Evolutionary conservation across 2,888 invertebrate species (phyloP), one percentile per base, ranked within the genome.

Genomic region (Yponomeuta malinellus): DNA sequence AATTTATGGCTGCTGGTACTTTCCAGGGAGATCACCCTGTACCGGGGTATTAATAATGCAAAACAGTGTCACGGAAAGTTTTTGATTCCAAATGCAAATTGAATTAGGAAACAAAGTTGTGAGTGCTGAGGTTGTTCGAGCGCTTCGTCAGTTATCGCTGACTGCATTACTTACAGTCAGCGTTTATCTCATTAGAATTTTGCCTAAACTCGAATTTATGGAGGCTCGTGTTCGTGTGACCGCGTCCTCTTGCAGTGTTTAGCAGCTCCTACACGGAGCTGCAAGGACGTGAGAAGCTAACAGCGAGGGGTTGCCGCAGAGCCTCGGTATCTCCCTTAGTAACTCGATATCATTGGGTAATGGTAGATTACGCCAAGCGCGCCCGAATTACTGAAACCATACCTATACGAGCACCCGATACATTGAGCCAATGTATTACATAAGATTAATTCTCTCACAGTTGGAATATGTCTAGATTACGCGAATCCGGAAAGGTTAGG

Each of bases 31-130:
- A 91, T 91, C 90, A 89, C 85, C 88, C 87, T 82, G 86, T 84
- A 85, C 86, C 84, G 84, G 88, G 89, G 88, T 90, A 91, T 91
- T 92, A 92, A 90, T 92, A 92, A 92, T 92, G 92, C 91, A 92
- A 92, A 92, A 92, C 91, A 91, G 90, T 92, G 92, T 92, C 91
- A 91, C 90, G 87, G 83, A 87, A 92, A 92, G 90, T 91, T 91
- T 91, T 90, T 87, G 91, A 90, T 90, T 92, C 87, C 83, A 82
- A 88, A 92, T 90, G 89, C 88, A 91, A 91, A 92, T 91, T 86
- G 83, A 87, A 90, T 92, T 90, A 91, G 87, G 82, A 87, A 88
- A 89, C 88, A 88, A 87, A 90, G 89, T 90, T 87, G 83, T 83
- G 85, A 85, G 82, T 84, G 83, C 83, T 80, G 81, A 84, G 82